These are phyloP conservation scores for Eurytoma californica DNA, from an alignment of 2,888 invertebrate genomes.

Conservation along the genomic window DNA sequence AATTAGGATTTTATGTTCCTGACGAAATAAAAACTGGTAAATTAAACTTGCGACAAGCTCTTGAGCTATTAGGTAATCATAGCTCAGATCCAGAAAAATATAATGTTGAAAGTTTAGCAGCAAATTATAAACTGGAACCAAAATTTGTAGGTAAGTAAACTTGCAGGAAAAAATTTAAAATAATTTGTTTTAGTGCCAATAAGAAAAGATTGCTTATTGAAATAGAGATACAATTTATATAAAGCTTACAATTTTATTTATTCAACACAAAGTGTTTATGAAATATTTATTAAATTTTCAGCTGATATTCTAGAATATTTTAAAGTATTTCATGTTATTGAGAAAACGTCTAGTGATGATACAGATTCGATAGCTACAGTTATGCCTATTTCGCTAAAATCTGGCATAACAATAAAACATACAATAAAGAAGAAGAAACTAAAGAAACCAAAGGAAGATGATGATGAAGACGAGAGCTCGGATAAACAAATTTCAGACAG, in stretches of 20 bases:
- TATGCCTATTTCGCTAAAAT: slow-evolving; percentile 25
- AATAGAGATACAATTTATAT: no score
- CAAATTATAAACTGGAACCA: slow-evolving; percentile 82
- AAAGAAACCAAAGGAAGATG: neutral
- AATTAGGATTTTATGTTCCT: slow-evolving; percentile 84
- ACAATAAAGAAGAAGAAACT: slow-evolving; percentile 17
- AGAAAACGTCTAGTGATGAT: neutral
- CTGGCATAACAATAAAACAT: slow-evolving; percentile 34
- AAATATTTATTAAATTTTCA: slow-evolving; percentile 57
- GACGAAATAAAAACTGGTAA: slow-evolving; percentile 79
- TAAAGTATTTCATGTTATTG: slow-evolving; percentile 78
- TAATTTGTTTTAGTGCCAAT: neutral
- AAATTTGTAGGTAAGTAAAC: slow-evolving; percentile 77
- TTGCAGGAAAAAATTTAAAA: slow-evolving; percentile 11
- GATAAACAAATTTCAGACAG: neutral
- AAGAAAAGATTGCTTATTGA: no score
- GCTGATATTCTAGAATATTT: slow-evolving; percentile 81
- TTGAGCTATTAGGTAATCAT: slow-evolving; percentile 82
- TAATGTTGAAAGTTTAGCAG: slow-evolving; percentile 80
- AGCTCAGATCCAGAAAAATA: slow-evolving; percentile 79
- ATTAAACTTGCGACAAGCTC: slow-evolving; percentile 80
- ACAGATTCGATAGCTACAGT: neutral
- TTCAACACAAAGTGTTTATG: neutral
- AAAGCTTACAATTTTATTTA: neutral
- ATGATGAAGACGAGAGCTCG: neutral